Evolutionary conservation across 1,140 invertebrate species (phyloP).

Genomic region (Ephestia elutella): DNA sequence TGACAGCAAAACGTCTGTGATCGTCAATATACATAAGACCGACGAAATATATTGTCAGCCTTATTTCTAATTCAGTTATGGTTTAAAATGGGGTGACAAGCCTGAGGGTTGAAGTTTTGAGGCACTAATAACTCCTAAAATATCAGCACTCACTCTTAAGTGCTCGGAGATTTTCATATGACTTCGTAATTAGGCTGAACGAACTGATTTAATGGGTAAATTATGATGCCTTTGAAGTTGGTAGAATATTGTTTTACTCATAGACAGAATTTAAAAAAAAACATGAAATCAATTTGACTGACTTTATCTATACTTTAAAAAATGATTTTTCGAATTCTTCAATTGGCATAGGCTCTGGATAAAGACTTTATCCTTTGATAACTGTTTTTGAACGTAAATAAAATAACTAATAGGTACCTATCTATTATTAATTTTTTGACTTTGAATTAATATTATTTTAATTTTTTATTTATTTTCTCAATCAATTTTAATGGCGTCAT

Average conservation of each 20-base stretch:
- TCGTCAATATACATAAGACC: neutral
- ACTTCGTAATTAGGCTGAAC: constrained; percentile 1
- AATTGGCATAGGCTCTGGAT: no score
- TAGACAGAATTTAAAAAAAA: no score
- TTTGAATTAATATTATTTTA: no score
- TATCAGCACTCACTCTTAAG: constrained; percentile 1
- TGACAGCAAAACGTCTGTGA: neutral
- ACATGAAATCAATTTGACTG: no score
- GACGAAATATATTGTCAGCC: neutral
- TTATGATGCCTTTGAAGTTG: neutral
- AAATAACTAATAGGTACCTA: no score
- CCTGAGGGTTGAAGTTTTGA: neutral
- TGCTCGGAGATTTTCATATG: constrained; percentile 1
- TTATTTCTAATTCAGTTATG: neutral
- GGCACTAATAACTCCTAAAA: constrained; percentile 1
- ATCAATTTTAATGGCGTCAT: no score
- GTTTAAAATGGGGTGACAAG: neutral
- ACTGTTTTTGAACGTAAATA: no score
- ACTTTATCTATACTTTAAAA: no score
- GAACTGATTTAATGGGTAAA: neutral
- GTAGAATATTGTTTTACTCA: neutral
- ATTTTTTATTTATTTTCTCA: no score
- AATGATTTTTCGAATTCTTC: no score
- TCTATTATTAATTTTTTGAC: no score
- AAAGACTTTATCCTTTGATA: no score